Conservation (phyloP, 1,140 invertebrate species). For the Lysiphlebus fabarum region DNA sequence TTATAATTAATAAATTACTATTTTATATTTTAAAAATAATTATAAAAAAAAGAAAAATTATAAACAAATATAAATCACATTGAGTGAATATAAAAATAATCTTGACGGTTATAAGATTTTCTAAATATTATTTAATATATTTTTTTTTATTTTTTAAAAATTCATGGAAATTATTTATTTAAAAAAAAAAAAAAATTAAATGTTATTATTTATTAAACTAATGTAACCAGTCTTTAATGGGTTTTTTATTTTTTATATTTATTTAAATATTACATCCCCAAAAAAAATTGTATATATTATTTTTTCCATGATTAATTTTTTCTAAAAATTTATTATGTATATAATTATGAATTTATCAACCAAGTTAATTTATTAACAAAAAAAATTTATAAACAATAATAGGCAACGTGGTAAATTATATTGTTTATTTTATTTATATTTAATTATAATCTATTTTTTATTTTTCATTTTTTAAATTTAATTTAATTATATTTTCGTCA, state of each 20-base stretch:
- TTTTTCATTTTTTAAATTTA: background rate
- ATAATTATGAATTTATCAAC: slow-evolving; percentile 32
- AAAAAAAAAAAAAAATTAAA: slow-evolving; percentile 31
- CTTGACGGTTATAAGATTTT: background rate
- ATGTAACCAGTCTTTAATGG: slow-evolving; percentile 52
- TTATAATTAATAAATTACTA: background rate
- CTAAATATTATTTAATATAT: too few species aligned
- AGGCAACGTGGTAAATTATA: slow-evolving; percentile 16
- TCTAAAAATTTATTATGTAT: slow-evolving; percentile 26
- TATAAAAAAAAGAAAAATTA: slow-evolving; percentile 11
- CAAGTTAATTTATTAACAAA: slow-evolving; percentile 35
- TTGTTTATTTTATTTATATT: slow-evolving; percentile 5
- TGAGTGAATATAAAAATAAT: slow-evolving; percentile 3
- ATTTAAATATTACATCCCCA: slow-evolving; percentile 22
- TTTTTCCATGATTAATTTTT: background rate
- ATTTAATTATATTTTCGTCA: too few species aligned
- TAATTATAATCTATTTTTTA: slow-evolving; percentile 9
- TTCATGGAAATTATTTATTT: slow-evolving; percentile 35
- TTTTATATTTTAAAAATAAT: background rate
- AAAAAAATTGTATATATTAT: slow-evolving; percentile 26
- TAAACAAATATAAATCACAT: slow-evolving; percentile 2
- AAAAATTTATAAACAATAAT: slow-evolving; percentile 24
- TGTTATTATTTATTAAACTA: slow-evolving; percentile 45
- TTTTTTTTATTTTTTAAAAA: slow-evolving; percentile 1
- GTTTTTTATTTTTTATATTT: slow-evolving; percentile 25